Conservation (phyloP, 2,888 invertebrate species). For the Ernsta delagoae region DNA sequence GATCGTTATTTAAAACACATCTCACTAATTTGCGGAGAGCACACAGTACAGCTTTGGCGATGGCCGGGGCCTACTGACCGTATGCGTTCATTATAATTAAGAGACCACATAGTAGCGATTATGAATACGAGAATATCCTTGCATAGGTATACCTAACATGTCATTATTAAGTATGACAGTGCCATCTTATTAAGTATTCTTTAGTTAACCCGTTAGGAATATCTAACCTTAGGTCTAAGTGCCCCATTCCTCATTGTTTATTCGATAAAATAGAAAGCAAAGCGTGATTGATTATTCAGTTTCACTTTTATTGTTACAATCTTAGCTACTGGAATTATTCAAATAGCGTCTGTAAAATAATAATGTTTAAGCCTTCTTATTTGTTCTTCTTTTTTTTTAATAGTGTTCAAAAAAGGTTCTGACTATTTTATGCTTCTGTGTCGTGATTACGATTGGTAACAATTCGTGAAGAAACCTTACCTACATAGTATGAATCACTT, state of each 20-base stretch:
- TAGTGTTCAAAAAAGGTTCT: too few relatives aligned
- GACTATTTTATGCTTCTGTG: background rate
- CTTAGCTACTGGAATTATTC: conserved; percentile 37
- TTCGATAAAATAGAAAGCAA: conserved; percentile 69
- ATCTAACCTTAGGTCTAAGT: conserved; percentile 3
- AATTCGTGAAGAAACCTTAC: background rate
- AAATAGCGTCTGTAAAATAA: background rate
- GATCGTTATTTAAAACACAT: too few relatives aligned
- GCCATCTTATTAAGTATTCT: background rate
- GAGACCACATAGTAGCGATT: too few relatives aligned
- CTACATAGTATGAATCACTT: too few relatives aligned
- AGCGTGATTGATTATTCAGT: conserved; percentile 73
- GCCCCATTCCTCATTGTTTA: conserved; percentile 23
- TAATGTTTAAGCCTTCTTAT: background rate
- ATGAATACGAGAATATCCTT: too few relatives aligned
- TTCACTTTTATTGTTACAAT: conserved; percentile 73
- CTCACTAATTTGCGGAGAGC: too few relatives aligned
- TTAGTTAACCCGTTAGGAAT: background rate
- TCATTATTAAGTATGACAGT: too few relatives aligned
- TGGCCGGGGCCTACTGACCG: too few relatives aligned
- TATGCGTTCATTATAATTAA: too few relatives aligned
- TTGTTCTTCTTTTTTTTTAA: background rate
- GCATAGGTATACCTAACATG: too few relatives aligned
- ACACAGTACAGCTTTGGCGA: too few relatives aligned
- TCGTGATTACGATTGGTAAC: background rate